Conservation (phyloP, 2,797 vertebrate genomes). For the Echiichthys vipera region DNA sequence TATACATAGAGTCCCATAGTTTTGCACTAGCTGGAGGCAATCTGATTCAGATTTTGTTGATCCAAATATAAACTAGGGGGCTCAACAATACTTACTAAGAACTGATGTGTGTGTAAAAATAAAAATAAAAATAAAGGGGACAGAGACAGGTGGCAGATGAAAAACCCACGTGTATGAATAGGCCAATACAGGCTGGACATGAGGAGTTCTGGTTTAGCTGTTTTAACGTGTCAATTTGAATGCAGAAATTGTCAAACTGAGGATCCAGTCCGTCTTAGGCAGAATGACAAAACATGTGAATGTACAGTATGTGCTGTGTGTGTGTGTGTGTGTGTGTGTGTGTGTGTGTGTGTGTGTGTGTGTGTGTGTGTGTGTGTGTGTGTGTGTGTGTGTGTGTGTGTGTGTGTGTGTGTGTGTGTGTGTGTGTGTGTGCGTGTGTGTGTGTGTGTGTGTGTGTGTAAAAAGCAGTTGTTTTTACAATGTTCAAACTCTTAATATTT, state of each 20-base stretch:
- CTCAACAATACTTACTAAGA: neutral
- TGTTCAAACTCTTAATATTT: neutral
- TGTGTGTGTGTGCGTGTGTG: neutral
- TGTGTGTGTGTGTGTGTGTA: neutral
- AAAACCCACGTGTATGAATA: neutral
- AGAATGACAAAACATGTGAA: conserved; percentile 30
- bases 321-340: neutral
- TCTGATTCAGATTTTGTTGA: too few species aligned
- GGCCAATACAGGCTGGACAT: neutral
- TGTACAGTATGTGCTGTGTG: too few species aligned
- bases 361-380: neutral
- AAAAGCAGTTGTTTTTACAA: neutral
- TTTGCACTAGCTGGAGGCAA: too few species aligned
- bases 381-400: neutral
- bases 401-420: neutral
- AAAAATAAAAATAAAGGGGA: neutral
- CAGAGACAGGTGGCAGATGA: too few species aligned
- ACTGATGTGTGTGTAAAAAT: neutral
- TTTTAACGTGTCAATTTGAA: conserved; percentile 41
- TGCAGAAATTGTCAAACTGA: conserved; percentile 32
- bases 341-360: neutral
- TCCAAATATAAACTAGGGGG: too few species aligned
- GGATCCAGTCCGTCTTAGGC: conserved; percentile 14
- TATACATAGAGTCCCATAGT: too few species aligned
- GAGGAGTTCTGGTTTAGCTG: too few species aligned